phyloP scores from a whole-genome alignment of 2,888 invertebrate species.

The Peribatodes rhomboidaria region DNA sequence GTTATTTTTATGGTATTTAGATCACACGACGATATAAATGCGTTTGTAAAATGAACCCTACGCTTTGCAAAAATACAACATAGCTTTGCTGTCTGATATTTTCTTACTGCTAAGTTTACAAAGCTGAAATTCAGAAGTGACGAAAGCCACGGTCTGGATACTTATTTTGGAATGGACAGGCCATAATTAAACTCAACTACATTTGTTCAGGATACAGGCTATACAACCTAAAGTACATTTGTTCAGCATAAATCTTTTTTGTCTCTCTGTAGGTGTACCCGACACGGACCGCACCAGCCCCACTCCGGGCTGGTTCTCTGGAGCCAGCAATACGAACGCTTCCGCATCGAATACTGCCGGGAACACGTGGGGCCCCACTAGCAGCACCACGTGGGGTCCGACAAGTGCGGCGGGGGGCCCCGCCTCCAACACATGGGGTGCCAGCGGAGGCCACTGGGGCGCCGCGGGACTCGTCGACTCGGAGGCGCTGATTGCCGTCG shows the following conservation, averaged over 20 bases:
- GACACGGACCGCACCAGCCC: slow-evolving; percentile 63
- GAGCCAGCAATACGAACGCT: slow-evolving; percentile 41
- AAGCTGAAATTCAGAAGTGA: too few species aligned
- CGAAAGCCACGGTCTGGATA: too few species aligned
- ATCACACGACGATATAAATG: too few species aligned
- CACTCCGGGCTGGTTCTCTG: slow-evolving; percentile 58
- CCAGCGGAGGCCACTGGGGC: slow-evolving; percentile 88
- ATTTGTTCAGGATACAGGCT: too few species aligned
- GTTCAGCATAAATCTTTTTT: background rate
- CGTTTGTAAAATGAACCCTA: too few species aligned
- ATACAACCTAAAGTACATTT: background rate
- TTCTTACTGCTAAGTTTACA: too few species aligned
- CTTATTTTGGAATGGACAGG: too few species aligned
- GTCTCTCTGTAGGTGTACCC: slow-evolving; percentile 39
- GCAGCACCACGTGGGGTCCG: slow-evolving; percentile 55
- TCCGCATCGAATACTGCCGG: slow-evolving; percentile 66
- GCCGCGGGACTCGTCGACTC: slow-evolving; percentile 92
- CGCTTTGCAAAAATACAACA: too few species aligned
- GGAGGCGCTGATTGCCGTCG: slow-evolving; percentile 92
- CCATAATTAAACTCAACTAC: too few species aligned
- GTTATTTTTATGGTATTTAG: too few species aligned
- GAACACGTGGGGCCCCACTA: slow-evolving; percentile 8
- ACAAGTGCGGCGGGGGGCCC: slow-evolving; percentile 85
- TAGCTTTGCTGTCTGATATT: too few species aligned
- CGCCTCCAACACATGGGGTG: slow-evolving; percentile 73